Evolutionary conservation across 2,888 invertebrate species (phyloP).

Genomic region (Aricia artaxerxes): DNA sequence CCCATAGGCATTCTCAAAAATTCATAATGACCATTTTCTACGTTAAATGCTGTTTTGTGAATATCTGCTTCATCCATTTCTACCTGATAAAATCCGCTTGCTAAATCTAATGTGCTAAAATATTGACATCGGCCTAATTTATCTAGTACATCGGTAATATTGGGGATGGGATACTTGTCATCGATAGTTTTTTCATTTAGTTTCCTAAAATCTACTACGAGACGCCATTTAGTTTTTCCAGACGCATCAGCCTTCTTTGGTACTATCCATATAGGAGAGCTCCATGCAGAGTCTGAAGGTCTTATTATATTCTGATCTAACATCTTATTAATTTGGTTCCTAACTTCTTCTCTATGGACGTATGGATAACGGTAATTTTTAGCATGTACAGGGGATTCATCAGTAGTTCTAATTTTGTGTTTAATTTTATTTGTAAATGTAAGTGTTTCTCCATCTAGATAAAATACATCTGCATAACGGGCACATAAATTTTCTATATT

Average conservation of each 20-base stretch:
- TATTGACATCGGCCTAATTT: constrained; percentile 10
- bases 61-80: constrained; percentile 29
- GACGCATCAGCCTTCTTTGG: constrained; percentile 21
- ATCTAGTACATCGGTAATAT: background rate
- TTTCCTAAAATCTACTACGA: constrained; percentile 12
- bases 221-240: background rate
- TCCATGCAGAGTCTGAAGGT: constrained; percentile 6
- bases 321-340: constrained; percentile 19
- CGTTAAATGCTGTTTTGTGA: no score
- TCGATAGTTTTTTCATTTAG: constrained; percentile 8
- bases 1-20: constrained; percentile 1
- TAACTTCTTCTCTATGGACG: constrained; percentile 27
- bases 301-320: constrained; percentile 23
- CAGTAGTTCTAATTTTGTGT: constrained; percentile 23
- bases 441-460: constrained; percentile 14
- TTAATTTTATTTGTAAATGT: constrained; percentile 30
- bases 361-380: constrained; percentile 30
- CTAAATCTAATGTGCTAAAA: constrained; percentile 5
- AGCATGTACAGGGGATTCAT: constrained; percentile 5
- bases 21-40: no score
- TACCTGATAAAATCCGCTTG: background rate
- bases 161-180: constrained; percentile 16
- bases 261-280: background rate
- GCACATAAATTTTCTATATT: constrained; percentile 6
- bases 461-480: constrained; percentile 14